Evolutionary conservation across 2,797 vertebrate genomes (phyloP).

Genomic region (Glyptemys insculpta): DNA sequence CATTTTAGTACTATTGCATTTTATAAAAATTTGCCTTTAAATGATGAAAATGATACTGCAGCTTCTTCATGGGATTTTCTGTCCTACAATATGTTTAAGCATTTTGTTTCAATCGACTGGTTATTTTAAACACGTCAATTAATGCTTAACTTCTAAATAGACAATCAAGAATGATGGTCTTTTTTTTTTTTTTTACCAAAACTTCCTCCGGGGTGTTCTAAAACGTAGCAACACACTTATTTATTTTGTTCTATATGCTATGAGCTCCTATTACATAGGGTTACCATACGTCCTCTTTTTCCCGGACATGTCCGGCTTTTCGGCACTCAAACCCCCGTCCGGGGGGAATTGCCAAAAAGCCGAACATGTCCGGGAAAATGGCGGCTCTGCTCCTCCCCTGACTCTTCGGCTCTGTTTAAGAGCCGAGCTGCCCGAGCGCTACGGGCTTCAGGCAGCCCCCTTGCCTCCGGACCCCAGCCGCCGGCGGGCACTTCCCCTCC

Average conservation of each 20-base stretch:
- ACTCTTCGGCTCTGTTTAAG: no score
- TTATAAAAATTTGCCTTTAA: not conserved
- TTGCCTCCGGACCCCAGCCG: no score
- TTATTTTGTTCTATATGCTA: not conserved
- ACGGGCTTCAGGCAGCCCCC: no score
- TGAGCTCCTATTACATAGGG: not conserved
- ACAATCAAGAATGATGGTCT: not conserved
- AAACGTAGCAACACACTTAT: not conserved
- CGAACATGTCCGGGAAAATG: no score
- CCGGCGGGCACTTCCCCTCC: no score
- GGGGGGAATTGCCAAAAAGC: no score
- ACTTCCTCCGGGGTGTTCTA: not conserved
- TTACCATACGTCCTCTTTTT: no score
- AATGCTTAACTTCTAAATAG: constrained; percentile 45
- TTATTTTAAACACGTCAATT: constrained; percentile 48
- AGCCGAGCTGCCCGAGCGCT: no score
- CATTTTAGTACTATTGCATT: not conserved
- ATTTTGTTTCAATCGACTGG: constrained; percentile 59
- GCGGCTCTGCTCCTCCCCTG: no score
- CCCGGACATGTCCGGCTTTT: no score
- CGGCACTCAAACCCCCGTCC: no score
- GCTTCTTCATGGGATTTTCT: not conserved
- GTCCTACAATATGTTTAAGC: not conserved
- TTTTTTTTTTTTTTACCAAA: not conserved
- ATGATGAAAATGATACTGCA: not conserved